Evolutionary conservation across 2,797 vertebrate species (phyloP).

Genomic region (Takifugu rubripes): DNA sequence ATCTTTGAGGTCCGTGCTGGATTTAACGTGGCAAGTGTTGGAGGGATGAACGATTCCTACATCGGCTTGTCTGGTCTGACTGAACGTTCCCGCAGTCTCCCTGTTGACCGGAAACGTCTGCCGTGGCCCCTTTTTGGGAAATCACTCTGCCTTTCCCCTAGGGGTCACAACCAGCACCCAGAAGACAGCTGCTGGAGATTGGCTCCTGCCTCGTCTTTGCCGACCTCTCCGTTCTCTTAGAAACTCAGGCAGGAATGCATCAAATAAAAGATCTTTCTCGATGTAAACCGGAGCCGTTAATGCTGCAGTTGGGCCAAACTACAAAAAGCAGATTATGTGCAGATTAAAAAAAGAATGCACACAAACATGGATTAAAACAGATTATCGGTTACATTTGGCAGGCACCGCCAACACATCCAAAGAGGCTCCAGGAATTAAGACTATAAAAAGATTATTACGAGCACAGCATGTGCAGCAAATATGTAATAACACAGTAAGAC

Average conservation of each 20-base stretch:
- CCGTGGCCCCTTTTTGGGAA: constrained; percentile 10
- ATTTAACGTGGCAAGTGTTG: background rate
- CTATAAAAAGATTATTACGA: too few relatives aligned
- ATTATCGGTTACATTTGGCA: constrained; percentile 54
- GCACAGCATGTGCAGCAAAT: too few relatives aligned
- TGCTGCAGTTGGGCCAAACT: constrained; percentile 30
- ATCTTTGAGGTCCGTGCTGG: background rate
- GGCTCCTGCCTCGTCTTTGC: too few relatives aligned
- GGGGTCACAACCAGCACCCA: too few relatives aligned
- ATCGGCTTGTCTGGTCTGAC: constrained; percentile 43
- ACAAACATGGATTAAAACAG: constrained; percentile 56
- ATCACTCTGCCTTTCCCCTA: constrained; percentile 9
- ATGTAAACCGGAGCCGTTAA: constrained; percentile 8
- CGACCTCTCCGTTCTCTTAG: background rate
- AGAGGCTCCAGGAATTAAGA: too few relatives aligned
- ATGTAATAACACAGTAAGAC: too few relatives aligned
- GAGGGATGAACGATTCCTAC: constrained; percentile 31
- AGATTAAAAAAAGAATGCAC: constrained; percentile 62
- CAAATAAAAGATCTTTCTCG: background rate
- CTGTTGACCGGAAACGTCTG: constrained; percentile 35
- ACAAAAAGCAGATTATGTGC: constrained; percentile 41
- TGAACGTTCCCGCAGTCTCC: constrained; percentile 30
- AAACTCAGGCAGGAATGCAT: background rate
- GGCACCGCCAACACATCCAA: too few relatives aligned
- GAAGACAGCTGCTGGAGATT: too few relatives aligned